These are phyloP conservation scores for Cnemophilus loriae DNA, from an alignment of 2,113 vertebrate genomes.

Conservation along the genomic window DNA sequence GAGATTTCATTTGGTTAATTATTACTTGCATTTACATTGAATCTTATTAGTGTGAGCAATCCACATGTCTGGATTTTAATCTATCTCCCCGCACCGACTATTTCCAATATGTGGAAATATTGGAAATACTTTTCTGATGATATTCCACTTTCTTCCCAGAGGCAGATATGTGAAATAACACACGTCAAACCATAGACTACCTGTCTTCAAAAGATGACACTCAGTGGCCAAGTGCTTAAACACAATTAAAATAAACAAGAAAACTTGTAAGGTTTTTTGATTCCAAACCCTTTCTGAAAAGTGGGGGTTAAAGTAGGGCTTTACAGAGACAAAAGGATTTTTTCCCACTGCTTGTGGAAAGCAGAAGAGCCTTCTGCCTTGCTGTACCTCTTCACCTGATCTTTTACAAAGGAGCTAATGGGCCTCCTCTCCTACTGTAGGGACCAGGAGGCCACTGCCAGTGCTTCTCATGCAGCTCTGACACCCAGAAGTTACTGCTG, in stretches of 20 bases:
- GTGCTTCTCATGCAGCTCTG: not conserved
- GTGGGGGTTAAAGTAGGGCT: not conserved
- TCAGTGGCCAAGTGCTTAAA: not conserved
- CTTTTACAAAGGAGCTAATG: not conserved
- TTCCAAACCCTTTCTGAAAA: not conserved
- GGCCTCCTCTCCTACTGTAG: not conserved
- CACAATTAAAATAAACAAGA: not conserved
- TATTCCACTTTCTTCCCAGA: not conserved
- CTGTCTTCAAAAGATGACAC: not conserved
- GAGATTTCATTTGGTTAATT: not conserved
- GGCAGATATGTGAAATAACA: not conserved
- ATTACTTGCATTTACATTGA: not conserved
- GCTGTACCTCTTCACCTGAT: not conserved
- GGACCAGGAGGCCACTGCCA: not conserved
- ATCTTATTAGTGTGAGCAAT: not conserved
- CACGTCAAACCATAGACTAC: not conserved
- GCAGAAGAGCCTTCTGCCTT: not conserved
- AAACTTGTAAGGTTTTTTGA: not conserved
- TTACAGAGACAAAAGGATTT: not conserved
- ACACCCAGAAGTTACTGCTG: not conserved
- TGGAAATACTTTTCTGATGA: not conserved
- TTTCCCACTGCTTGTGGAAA: not conserved
- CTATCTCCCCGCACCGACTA: not conserved
- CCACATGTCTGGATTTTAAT: not conserved
- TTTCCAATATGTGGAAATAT: not conserved